These are phyloP conservation scores for Macaca mulatta DNA, from an alignment of 2,113 vertebrate genomes.

Conservation along the genomic window DNA sequence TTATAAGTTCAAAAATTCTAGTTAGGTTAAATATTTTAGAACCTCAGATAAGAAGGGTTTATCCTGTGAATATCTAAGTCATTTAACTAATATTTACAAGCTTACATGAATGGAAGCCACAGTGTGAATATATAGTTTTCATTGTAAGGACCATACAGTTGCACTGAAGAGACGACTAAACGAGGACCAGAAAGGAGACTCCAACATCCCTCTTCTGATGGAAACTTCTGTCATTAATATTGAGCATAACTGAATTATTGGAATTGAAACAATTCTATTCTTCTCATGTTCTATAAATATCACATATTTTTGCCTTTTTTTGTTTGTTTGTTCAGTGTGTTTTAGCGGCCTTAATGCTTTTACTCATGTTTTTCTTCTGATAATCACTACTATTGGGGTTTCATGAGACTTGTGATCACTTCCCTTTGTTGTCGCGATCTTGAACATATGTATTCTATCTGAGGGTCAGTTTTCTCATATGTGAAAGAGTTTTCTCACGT, in stretches of 20 bases:
- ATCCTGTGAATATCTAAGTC: background rate
- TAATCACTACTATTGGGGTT: background rate
- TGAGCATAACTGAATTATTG: background rate
- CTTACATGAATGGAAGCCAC: background rate
- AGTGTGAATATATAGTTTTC: background rate
- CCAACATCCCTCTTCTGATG: background rate
- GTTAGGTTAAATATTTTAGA: background rate
- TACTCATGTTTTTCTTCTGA: background rate
- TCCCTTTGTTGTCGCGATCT: background rate
- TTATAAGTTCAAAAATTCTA: background rate
- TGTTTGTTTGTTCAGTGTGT: background rate
- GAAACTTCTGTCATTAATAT: background rate
- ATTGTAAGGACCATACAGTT: background rate
- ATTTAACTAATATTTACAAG: background rate
- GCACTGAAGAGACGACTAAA: background rate
- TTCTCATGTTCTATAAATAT: background rate
- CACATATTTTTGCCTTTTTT: background rate
- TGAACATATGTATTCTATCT: background rate
- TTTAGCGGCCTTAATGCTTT: background rate
- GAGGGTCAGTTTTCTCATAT: background rate
- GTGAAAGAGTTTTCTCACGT: background rate
- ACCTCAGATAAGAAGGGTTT: background rate
- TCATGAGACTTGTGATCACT: background rate
- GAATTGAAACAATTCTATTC: background rate
- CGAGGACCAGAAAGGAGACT: background rate